phyloP scores from a whole-genome alignment of 2,888 invertebrate genomes.

The Phlogophora meticulosa region DNA sequence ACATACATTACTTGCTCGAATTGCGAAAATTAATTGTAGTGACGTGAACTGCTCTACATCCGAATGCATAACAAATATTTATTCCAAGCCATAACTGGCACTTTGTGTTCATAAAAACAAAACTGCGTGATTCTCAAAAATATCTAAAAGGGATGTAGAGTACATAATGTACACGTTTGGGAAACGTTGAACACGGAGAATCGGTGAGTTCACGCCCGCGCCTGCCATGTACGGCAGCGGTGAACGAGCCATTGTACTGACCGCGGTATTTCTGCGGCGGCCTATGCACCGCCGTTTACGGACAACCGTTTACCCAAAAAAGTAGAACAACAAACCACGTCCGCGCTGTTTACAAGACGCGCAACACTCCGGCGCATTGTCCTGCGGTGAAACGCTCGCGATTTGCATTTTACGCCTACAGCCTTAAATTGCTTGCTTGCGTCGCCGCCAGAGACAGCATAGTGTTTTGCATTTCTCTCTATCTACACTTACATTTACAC shows the following conservation, averaged over 20 bases:
- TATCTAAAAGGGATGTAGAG: constrained; percentile 75
- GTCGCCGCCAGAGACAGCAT: constrained; percentile 63
- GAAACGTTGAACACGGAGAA: constrained; percentile 80
- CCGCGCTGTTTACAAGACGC: constrained; percentile 88
- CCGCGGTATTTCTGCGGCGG: constrained; percentile 86
- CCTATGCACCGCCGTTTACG: constrained; percentile 87
- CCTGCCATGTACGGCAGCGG: constrained; percentile 83
- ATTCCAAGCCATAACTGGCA: constrained; percentile 47
- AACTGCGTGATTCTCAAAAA: constrained; percentile 74
- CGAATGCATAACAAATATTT: constrained; percentile 68
- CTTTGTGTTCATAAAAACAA: constrained; percentile 71
- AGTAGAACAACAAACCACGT: constrained; percentile 89
- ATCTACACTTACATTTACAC: constrained; percentile 62
- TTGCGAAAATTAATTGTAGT: constrained; percentile 74
- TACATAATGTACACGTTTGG: constrained; percentile 68
- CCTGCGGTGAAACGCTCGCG: constrained; percentile 84
- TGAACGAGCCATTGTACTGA: constrained; percentile 86
- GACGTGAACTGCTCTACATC: constrained; percentile 73
- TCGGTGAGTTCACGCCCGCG: constrained; percentile 81
- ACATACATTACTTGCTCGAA: constrained; percentile 70
- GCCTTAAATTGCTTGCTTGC: constrained; percentile 62
- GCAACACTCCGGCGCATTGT: constrained; percentile 88
- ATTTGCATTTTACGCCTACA: constrained; percentile 89
- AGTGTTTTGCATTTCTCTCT: constrained; percentile 80
- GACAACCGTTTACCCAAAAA: constrained; percentile 89